phyloP scores from a whole-genome alignment of 2,888 invertebrate genomes.

The Amblyjoppa proteus region DNA sequence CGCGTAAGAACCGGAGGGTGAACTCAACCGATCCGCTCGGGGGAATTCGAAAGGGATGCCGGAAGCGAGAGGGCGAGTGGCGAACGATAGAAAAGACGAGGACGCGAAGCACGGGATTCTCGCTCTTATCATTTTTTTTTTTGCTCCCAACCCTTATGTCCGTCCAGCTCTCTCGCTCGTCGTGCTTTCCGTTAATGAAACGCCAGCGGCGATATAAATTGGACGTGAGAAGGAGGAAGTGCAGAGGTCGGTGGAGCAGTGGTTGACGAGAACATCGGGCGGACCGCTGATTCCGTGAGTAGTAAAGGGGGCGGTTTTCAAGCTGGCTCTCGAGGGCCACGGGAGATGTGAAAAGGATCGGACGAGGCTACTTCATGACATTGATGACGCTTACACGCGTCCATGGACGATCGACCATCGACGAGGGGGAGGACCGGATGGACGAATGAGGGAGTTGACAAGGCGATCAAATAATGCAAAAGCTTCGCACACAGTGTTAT shows the following conservation, averaged over 20 bases:
- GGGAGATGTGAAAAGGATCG: constrained; percentile 33
- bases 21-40: constrained; percentile 4
- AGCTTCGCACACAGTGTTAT: constrained; percentile 33
- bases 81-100: constrained; percentile 7
- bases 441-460: neutral
- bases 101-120: neutral
- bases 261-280: constrained; percentile 17
- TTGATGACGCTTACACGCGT: constrained; percentile 26
- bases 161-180: neutral
- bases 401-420: neutral
- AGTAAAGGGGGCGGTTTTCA: constrained; percentile 33
- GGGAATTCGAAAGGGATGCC: constrained; percentile 20
- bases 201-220: constrained; percentile 56
- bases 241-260: constrained; percentile 22
- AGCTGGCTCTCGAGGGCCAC: constrained; percentile 31
- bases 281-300: constrained; percentile 34
- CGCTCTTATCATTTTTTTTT: neutral
- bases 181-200: constrained; percentile 57
- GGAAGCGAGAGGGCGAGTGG: neutral
- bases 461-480: constrained; percentile 29
- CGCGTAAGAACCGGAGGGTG: neutral
- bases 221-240: constrained; percentile 54
- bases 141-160: neutral
- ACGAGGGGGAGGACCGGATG: too few species aligned
- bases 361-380: constrained; percentile 15